Percentiles rank a stretch among this genome's conserved stretches.
phyloP scores from a whole-genome alignment of 1,140 invertebrate genomes.

The Drosophila gunungcola region DNA sequence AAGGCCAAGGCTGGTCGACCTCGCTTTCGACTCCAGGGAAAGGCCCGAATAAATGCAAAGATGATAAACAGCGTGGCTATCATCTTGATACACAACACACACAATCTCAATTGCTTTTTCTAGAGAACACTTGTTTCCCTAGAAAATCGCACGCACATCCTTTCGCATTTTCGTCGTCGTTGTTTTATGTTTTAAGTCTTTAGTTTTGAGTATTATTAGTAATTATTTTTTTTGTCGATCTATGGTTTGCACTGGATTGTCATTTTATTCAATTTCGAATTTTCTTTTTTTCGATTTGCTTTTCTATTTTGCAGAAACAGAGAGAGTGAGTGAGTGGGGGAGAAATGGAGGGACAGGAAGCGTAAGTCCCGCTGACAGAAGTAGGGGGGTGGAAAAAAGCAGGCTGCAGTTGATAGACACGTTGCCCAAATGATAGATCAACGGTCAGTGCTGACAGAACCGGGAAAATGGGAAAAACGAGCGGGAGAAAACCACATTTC shows the following conservation, averaged over 20 bases:
- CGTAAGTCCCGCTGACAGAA: slow-evolving; percentile 23
- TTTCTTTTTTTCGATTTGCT: not conserved
- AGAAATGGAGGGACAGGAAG: slow-evolving; percentile 3
- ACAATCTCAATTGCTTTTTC: slow-evolving; percentile 8
- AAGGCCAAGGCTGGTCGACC: slow-evolving; percentile 52
- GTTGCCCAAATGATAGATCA: slow-evolving; percentile 33
- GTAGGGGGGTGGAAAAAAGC: not conserved
- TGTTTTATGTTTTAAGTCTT: not conserved
- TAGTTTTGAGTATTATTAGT: slow-evolving; percentile 3
- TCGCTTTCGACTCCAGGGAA: slow-evolving; percentile 76
- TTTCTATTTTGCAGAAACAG: not conserved
- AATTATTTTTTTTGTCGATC: slow-evolving; percentile 10
- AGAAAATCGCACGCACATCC: slow-evolving; percentile 16
- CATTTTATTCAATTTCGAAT: slow-evolving; percentile 29
- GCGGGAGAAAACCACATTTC: not conserved
- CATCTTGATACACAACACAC: slow-evolving; percentile 46
- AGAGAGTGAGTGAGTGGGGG: slow-evolving; percentile 1
- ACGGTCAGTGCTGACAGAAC: slow-evolving; percentile 15
- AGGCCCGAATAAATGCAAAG: slow-evolving; percentile 84
- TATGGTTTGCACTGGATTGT: slow-evolving; percentile 7
- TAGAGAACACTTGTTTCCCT: slow-evolving; percentile 1
- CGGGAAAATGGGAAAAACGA: not conserved
- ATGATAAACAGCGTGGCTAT: slow-evolving; percentile 84
- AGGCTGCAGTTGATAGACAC: slow-evolving; percentile 29
- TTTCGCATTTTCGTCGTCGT: slow-evolving; percentile 3